Evolutionary conservation across 23 tunicate species (phyloP).

Genomic region (Ciona savignyi): DNA sequence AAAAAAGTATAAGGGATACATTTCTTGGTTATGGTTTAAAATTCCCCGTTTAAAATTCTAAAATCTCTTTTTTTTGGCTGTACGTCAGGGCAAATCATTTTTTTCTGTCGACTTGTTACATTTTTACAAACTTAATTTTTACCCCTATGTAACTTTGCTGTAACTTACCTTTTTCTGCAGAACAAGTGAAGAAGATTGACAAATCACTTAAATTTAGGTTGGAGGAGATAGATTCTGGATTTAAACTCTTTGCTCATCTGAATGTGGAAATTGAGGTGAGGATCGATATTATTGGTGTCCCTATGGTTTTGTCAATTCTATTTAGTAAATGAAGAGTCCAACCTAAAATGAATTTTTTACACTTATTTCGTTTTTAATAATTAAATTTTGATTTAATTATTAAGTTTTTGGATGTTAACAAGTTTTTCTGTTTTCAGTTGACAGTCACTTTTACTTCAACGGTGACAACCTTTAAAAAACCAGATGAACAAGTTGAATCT

Average conservation of each 20-base stretch:
- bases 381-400: background rate
- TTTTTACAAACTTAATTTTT: no score
- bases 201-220: conserved; percentile 33
- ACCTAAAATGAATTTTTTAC: conserved; percentile 20
- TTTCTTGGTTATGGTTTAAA: no score
- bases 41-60: no score
- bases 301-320: no score
- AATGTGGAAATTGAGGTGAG: conserved; percentile 32
- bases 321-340: no score
- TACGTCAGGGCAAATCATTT: no score
- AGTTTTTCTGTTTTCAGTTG: conserved; percentile 11
- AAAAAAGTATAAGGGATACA: no score
- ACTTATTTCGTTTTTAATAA: background rate
- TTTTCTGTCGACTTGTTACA: no score
- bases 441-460: conserved; percentile 41
- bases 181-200: conserved; percentile 38
- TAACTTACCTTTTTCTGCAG: no score
- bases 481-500: background rate
- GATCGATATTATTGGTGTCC: no score
- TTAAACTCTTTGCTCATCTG: conserved; percentile 28
- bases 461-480: conserved; percentile 10
- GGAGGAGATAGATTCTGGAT: conserved; percentile 62
- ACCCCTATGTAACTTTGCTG: no score
- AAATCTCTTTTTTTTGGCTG: background rate
- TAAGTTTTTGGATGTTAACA: background rate